Conservation (phyloP, 2,888 invertebrate genomes). For the Epicampocera succincta region DNA sequence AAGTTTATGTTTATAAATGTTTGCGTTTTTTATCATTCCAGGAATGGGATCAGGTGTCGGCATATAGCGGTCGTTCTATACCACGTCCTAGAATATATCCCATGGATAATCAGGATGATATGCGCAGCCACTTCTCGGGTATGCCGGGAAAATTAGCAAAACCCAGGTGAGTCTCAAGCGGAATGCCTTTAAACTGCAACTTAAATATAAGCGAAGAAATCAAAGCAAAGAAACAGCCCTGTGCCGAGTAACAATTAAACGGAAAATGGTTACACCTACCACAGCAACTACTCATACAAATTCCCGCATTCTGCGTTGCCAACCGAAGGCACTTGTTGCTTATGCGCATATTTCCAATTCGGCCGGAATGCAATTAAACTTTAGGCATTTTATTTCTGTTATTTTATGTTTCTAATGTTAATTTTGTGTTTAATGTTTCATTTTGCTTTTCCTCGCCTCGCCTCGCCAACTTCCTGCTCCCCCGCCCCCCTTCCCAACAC, state of each 20-base stretch:
- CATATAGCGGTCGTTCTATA: conserved; percentile 94
- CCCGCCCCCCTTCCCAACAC: conserved; percentile 18
- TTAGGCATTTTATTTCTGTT: conserved; percentile 18
- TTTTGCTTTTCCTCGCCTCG: conserved; percentile 42
- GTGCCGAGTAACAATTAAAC: no score
- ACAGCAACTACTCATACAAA: no score
- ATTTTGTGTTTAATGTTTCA: conserved; percentile 48
- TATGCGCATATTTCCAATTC: no score
- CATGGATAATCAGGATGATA: conserved; percentile 88
- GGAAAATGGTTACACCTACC: no score
- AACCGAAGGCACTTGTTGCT: no score
- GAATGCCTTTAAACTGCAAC: neutral
- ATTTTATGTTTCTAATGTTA: conserved; percentile 35
- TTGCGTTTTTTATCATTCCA: conserved; percentile 70
- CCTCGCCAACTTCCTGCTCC: conserved; percentile 35
- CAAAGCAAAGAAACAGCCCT: no score
- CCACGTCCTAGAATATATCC: conserved; percentile 93
- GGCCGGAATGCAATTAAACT: conserved; percentile 1
- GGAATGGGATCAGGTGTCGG: conserved; percentile 94
- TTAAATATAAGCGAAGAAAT: neutral
- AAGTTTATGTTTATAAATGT: neutral
- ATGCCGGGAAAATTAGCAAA: conserved; percentile 83
- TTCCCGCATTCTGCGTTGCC: no score
- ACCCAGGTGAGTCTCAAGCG: conserved; percentile 79
- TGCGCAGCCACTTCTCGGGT: conserved; percentile 89